Base-by-base conservation (phyloP, 2,888 invertebrate species). In the Baronia brevicornis region DNA sequence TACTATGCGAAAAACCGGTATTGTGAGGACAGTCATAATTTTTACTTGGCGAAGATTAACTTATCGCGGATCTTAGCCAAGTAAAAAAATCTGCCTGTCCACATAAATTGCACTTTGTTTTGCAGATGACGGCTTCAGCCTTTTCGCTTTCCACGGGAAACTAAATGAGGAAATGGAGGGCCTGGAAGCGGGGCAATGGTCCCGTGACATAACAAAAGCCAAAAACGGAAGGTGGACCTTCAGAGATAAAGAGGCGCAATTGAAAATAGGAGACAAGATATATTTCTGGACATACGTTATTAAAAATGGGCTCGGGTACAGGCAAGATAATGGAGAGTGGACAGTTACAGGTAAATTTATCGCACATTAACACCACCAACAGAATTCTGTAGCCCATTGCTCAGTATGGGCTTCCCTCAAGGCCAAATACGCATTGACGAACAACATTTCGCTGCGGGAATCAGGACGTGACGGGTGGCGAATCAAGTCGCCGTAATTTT, bases 201-300 rank as follows among this genome's bases (percentile, higher is more conserved):
- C 91, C 0, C 70, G 84, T 21, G 92, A 93, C 48, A 88, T 93
- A 38, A 58, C 82, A 0, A 88, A 80, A 42, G 60, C 84, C 0
- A 88, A 86, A 44, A 71, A 88, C 28, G 91, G 89, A 2, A 74
- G 87, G 38, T 93, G 91, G 90, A 87, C 74, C 0, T 93, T 90
- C 57, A 75, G 82, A 8, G 90, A 92, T 54, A 75, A 70, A 1
- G 65, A 64, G 1, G 86, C 88, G 0, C 48, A 65, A 34, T 59
- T 93, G n/a, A 88, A 89, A 46, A 50, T 75, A 0, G 91, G 91
- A 0, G 93, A 93, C 54, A 85, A 74, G 2, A 62, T 93, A 10
- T 90, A 92, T 61, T 93, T 89, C 60, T 93, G 93, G 93, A 87
- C 91, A 0, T 91, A 88, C 51, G 90, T 90, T 0, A 84, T 91